phyloP scores from a whole-genome alignment of 2,888 invertebrate genomes.

The Eustalomyia histrio region DNA sequence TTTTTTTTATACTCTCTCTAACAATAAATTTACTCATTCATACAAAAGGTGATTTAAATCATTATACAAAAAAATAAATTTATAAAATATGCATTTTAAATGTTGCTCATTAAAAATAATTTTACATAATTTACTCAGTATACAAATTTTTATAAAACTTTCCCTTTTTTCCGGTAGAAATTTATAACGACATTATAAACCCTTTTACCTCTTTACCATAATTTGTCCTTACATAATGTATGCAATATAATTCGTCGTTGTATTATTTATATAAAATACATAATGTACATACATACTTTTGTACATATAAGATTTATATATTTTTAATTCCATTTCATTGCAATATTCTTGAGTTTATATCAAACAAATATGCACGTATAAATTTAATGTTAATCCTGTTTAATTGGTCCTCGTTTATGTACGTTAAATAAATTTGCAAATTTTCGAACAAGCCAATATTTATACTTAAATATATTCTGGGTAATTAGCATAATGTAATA shows the following conservation, averaged over 20 bases:
- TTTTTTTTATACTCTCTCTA: constrained; percentile 14
- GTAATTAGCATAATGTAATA: no score
- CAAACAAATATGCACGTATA: neutral
- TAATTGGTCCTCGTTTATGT: constrained; percentile 65
- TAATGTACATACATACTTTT: neutral
- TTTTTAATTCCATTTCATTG: constrained; percentile 24
- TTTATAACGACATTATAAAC: neutral
- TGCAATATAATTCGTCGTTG: neutral
- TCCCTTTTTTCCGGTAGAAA: neutral
- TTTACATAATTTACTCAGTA: constrained; percentile 53
- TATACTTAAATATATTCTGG: no score
- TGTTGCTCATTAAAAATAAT: constrained; percentile 63
- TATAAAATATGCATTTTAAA: constrained; percentile 38
- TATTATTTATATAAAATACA: neutral
- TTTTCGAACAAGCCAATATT: constrained; percentile 1
- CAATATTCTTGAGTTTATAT: neutral
- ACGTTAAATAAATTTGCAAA: constrained; percentile 49
- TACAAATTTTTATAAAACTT: constrained; percentile 12
- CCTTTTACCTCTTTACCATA: neutral
- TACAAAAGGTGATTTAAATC: constrained; percentile 30
- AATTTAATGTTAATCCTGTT: constrained; percentile 59
- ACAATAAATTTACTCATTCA: neutral
- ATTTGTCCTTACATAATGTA: neutral
- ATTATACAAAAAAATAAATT: neutral
- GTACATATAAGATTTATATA: neutral